Evolutionary conservation across 2,797 vertebrate species (phyloP).

Genomic region (Cynopterus sphinx): DNA sequence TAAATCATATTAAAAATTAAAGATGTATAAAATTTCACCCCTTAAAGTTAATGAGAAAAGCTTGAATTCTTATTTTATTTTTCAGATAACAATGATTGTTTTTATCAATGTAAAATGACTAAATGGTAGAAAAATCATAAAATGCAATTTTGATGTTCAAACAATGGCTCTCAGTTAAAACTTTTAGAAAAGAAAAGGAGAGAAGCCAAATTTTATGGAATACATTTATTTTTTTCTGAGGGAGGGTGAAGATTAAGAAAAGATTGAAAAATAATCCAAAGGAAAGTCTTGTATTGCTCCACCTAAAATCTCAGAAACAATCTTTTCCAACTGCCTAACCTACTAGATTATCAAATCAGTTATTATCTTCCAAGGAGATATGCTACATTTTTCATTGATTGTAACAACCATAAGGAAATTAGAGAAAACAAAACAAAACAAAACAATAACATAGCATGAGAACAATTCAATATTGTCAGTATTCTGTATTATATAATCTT

Average conservation of each 20-base stretch:
- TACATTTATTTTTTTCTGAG: background rate
- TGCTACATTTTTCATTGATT: background rate
- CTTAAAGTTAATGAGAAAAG: constrained; percentile 33
- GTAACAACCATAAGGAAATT: constrained; percentile 22
- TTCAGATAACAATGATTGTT: background rate
- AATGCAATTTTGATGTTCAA: constrained; percentile 56
- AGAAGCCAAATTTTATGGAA: constrained; percentile 45
- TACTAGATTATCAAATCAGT: background rate
- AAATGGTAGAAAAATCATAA: constrained; percentile 44
- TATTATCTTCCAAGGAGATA: constrained; percentile 29
- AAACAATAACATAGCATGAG: background rate
- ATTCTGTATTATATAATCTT: constrained; percentile 7
- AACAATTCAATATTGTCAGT: background rate
- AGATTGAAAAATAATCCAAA: constrained; percentile 24
- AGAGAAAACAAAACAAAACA: background rate
- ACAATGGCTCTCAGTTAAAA: constrained; percentile 38
- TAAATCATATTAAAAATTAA: constrained; percentile 19
- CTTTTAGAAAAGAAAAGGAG: background rate
- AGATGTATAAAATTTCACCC: constrained; percentile 10
- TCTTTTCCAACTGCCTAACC: constrained; percentile 6
- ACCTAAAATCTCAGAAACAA: constrained; percentile 30
- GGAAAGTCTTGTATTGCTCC: background rate
- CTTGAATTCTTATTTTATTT: background rate
- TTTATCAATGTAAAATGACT: constrained; percentile 40
- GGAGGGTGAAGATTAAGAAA: background rate